phyloP scores from a whole-genome alignment of 2,888 invertebrate species.

The Nycteola revayana region DNA sequence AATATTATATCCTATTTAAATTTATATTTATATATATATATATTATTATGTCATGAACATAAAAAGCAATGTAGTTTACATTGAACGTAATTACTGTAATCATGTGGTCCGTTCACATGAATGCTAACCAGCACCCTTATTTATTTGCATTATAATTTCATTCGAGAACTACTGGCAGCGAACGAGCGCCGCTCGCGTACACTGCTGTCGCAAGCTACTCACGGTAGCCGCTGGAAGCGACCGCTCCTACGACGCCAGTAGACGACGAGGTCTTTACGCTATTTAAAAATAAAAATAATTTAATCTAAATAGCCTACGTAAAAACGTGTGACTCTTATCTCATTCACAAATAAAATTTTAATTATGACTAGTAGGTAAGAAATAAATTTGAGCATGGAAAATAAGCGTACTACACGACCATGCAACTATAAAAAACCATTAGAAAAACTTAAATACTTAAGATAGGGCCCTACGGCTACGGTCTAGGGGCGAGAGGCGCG shows the following conservation, averaged over 20 bases:
- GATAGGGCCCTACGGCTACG: slow-evolving; percentile 31
- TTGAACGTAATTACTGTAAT: slow-evolving; percentile 47
- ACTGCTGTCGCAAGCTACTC: slow-evolving; percentile 3
- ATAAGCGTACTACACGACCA: slow-evolving; percentile 75
- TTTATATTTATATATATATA: slow-evolving; percentile 26
- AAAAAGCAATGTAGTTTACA: slow-evolving; percentile 54
- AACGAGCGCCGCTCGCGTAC: not conserved
- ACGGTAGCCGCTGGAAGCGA: not conserved
- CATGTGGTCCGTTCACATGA: slow-evolving; percentile 50
- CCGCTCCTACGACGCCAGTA: slow-evolving; percentile 17
- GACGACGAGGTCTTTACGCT: slow-evolving; percentile 18
- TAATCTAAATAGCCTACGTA: slow-evolving; percentile 60
- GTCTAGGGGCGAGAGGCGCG: slow-evolving; percentile 81
- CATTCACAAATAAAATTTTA: slow-evolving; percentile 62
- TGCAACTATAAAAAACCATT: slow-evolving; percentile 77
- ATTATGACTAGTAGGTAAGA: slow-evolving; percentile 80
- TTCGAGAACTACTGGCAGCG: slow-evolving; percentile 31
- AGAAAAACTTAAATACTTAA: slow-evolving; percentile 59
- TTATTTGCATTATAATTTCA: slow-evolving; percentile 31
- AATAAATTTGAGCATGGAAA: slow-evolving; percentile 80
- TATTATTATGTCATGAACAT: slow-evolving; percentile 64
- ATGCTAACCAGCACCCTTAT: slow-evolving; percentile 62
- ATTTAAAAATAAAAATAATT: slow-evolving; percentile 52
- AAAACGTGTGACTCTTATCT: slow-evolving; percentile 43
- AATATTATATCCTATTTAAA: slow-evolving; percentile 43